Conservation (phyloP, 2,888 invertebrate species). For the Xestia c-nigrum region DNA sequence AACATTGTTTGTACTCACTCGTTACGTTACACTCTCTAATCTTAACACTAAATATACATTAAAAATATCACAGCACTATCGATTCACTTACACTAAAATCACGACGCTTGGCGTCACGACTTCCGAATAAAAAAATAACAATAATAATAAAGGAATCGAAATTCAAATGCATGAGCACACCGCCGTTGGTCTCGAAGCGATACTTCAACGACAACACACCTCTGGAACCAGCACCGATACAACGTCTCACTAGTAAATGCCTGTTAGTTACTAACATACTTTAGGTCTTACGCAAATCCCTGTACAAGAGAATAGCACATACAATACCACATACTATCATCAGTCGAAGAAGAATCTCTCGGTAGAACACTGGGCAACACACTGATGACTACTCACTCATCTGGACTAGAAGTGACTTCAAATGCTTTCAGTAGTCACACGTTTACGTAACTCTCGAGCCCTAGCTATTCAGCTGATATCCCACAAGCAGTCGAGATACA, state of each 20-base stretch:
- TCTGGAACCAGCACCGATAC: constrained; percentile 28
- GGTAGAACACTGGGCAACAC: constrained; percentile 44
- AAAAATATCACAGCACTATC: constrained; percentile 91
- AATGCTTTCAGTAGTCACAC: constrained; percentile 36
- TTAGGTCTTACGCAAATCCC: constrained; percentile 48
- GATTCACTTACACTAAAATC: constrained; percentile 89
- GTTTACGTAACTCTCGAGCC: constrained; percentile 30
- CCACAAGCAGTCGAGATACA: constrained; percentile 29
- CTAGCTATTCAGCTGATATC: constrained; percentile 29
- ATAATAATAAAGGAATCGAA: constrained; percentile 86
- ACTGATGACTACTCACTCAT: constrained; percentile 51
- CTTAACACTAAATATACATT: constrained; percentile 89
- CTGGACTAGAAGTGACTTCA: constrained; percentile 60
- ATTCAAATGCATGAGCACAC: constrained; percentile 82
- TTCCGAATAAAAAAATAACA: constrained; percentile 77
- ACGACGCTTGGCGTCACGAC: constrained; percentile 84
- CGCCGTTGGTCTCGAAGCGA: constrained; percentile 70
- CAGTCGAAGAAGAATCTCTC: constrained; percentile 42
- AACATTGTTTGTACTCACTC: constrained; percentile 87
- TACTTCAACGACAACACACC: constrained; percentile 22
- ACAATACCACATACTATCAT: constrained; percentile 25
- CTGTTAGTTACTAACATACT: constrained; percentile 40
- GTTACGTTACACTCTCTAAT: constrained; percentile 81
- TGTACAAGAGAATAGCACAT: constrained; percentile 44
- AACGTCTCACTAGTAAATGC: constrained; percentile 35